Evolutionary conservation across 1,140 invertebrate species (phyloP), one percentile per base, ranked within the genome.

Genomic region (Paracyclopina nana): DNA sequence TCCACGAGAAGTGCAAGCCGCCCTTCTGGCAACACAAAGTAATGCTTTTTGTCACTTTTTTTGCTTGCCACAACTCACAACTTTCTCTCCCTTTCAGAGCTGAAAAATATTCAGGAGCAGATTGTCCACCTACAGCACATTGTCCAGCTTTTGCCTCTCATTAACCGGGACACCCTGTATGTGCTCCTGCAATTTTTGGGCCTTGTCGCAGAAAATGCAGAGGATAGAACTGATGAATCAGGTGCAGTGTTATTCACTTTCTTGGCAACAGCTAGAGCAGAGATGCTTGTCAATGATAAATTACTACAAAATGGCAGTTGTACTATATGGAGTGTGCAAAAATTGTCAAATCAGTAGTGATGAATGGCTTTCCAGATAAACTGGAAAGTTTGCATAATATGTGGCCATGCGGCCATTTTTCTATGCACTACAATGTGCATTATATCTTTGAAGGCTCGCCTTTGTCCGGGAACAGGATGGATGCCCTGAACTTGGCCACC

Each of bases 11-110:
- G 71, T 94, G 1, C 92, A 92, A 62, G 72, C 77, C 53, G 78
- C 82, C 28, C 90, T 92, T 66, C 71, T 94, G 42, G 76, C 82
- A 58, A 88, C 85, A 20, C 82, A 88, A 70, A 82, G 87, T 91
- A 70, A 77, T 76, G 63, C 46, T 54, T 44, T 14, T 42, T 51
- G n/a, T 50, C 20, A 44, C 45, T 54, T 42, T 6, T 14, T 54
- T 8, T 4, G 18, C 27, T 16, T 52, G 3, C 42, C 46, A 22
- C 50, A 20, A 1, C 25, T 18, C 16, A n/a, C n/a, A 9, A n/a
- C 52, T 11, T 53, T 30, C 45, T 43, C n/a, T 38, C 14, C 20
- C 14, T 50, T 44, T n/a, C 54, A 60, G 61, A 56, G 67, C 81
- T 84, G 60, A 72, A 79, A 56, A 85, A 84, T 62, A 73, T 79